Evolutionary conservation across 37 sponge, comb jelly and placozoan genomes (phyloP), one percentile per base, ranked within the genome.

Genomic region (Corticium candelabrum): DNA sequence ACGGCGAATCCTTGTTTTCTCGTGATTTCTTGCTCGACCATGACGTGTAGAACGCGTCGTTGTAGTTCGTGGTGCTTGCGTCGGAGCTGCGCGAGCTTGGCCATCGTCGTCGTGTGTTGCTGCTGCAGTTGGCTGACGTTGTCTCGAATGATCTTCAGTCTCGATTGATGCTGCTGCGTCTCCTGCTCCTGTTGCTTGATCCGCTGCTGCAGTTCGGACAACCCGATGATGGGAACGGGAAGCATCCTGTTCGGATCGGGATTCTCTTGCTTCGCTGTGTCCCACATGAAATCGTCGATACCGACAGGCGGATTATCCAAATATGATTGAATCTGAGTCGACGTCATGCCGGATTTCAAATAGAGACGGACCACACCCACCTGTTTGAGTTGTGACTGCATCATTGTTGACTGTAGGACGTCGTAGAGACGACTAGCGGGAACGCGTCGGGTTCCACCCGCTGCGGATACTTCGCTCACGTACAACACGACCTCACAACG

Each of bases 1-100:
- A 97, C 79, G 34, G 99, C 90, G 40, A 83, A 89, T n/a, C 99
- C 99, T 43, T 84, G 75, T 78, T 94, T 97, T 35, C 94, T 83
- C 7, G 81, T 56, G 1, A 85, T 75, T 80, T 97, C 99, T 74
- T 94, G 95, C 35, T 78, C 85, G 27, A 93, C 94, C 95, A 97
- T 94, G 4, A 97, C 88, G 91, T 91, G 76, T 38, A 74, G 3
- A 38, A 87, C 31, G 37, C 82, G 73, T 37, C 68, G 76, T 33
- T 32, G 34, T 37, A 81, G 67, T 40, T 81, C 75, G 3, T 74
- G 38, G 37, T 80, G 81, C 67, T 80, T 80, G 21, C 90, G 73
- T 36, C 77, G 85, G 39, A 76, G 76, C 50, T 94, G 92, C n/a
- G 84, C 83, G 15, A 86, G 72, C 62, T 82, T 91, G 35, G 95